Percentiles rank a stretch among this genome's conserved stretches.
Evolutionary conservation across 2,888 invertebrate species (phyloP).

Genomic region (Cantharis nigra): DNA sequence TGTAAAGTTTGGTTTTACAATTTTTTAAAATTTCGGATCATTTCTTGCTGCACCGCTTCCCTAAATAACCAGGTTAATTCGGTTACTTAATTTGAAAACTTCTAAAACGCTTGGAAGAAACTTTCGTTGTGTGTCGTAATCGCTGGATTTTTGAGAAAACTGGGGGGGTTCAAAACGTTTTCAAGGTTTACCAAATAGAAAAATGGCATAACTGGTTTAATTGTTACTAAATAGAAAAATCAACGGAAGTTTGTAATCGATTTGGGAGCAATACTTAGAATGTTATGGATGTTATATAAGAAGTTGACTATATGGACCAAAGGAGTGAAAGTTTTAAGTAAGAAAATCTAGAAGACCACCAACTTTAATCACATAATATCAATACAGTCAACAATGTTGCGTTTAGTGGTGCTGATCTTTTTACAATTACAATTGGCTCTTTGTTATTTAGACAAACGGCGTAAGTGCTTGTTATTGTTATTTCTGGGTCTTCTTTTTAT

Average conservation of each 20-base stretch:
- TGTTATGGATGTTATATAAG: slow-evolving; percentile 12
- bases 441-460: slow-evolving; percentile 43
- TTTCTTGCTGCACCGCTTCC: slow-evolving; percentile 5
- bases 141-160: not conserved
- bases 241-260: slow-evolving; percentile 9
- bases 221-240: not conserved
- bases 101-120: not conserved
- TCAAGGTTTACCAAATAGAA: not conserved
- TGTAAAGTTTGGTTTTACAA: not conserved
- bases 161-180: not conserved
- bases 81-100: not conserved
- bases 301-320: slow-evolving; percentile 33
- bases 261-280: slow-evolving; percentile 7
- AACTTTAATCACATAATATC: slow-evolving; percentile 20
- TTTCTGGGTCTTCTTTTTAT: slow-evolving; percentile 3
- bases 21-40: not conserved
- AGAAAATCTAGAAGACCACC: slow-evolving; percentile 31
- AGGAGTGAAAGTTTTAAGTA: slow-evolving; percentile 45
- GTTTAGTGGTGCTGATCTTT: slow-evolving; percentile 38
- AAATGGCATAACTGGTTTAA: not conserved
- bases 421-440: slow-evolving; percentile 33
- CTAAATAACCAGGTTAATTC: not conserved
- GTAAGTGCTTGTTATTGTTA: slow-evolving; percentile 37
- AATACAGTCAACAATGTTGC: slow-evolving; percentile 41
- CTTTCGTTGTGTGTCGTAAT: not conserved